A percentile compares a stretch with the other conserved stretches of the same genome.
Conservation (phyloP, 2,888 invertebrate genomes). For the Brachynemurus nebulosus region DNA sequence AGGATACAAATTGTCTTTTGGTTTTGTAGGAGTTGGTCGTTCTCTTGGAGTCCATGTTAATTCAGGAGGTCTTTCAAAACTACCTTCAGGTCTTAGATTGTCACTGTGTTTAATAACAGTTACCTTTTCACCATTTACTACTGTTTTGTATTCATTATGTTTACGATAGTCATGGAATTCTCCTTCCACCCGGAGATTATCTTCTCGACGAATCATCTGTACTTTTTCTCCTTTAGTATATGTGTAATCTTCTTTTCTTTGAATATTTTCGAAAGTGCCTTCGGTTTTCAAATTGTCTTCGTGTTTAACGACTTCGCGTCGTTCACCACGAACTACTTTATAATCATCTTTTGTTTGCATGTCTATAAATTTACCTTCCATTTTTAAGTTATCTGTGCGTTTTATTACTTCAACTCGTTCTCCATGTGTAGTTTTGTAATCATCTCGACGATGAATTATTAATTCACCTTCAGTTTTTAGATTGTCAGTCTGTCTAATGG, state of each 20-base stretch:
- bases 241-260: slow-evolving; percentile 42
- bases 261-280: slow-evolving; percentile 48
- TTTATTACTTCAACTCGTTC: slow-evolving; percentile 35
- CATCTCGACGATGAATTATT: slow-evolving; percentile 19
- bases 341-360: slow-evolving; percentile 39
- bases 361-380: slow-evolving; percentile 43
- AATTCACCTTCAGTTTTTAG: slow-evolving; percentile 33
- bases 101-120: slow-evolving; percentile 33
- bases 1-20: slow-evolving; percentile 39
- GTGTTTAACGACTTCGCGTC: slow-evolving; percentile 39
- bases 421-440: slow-evolving; percentile 37
- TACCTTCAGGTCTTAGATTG: slow-evolving; percentile 38
- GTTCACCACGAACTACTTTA: slow-evolving; percentile 40
- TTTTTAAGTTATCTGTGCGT: slow-evolving; percentile 34
- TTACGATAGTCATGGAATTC: slow-evolving; percentile 26
- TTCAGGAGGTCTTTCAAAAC: slow-evolving; percentile 32
- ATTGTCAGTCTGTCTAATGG: slow-evolving; percentile 28
- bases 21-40: slow-evolving; percentile 36
- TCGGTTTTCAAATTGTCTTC: slow-evolving; percentile 40
- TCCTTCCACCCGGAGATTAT: slow-evolving; percentile 43
- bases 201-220: slow-evolving; percentile 40
- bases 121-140: slow-evolving; percentile 28
- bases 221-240: slow-evolving; percentile 42
- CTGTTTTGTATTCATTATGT: slow-evolving; percentile 11
- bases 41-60: slow-evolving; percentile 33